These are phyloP conservation scores for Belonocnema kinseyi DNA, from an alignment of 1,140 invertebrate species.

Conservation along the genomic window DNA sequence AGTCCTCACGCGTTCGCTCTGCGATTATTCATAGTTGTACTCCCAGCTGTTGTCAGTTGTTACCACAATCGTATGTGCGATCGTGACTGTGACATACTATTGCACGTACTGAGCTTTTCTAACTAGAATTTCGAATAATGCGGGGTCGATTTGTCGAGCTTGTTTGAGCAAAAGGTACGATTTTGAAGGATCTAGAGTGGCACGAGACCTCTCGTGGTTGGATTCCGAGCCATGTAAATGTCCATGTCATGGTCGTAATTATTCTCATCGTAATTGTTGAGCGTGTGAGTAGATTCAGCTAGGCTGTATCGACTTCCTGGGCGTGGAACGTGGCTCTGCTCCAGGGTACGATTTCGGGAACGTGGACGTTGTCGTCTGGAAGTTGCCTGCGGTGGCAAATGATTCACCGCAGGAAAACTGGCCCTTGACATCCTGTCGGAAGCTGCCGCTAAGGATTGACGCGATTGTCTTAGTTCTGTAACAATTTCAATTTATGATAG, in stretches of 20 bases:
- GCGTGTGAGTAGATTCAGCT: slow-evolving; percentile 85
- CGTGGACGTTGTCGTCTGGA: slow-evolving; percentile 81
- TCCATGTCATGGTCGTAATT: slow-evolving; percentile 97
- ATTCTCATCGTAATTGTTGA: slow-evolving; percentile 91
- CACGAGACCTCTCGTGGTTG: slow-evolving; percentile 88
- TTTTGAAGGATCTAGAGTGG: slow-evolving; percentile 81
- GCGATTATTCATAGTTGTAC: background rate
- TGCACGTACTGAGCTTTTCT: background rate
- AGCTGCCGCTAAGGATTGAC: slow-evolving; percentile 86
- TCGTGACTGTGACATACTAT: background rate
- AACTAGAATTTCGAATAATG: slow-evolving; percentile 23
- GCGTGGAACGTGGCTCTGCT: slow-evolving; percentile 72
- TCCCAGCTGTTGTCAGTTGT: background rate
- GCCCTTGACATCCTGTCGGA: slow-evolving; percentile 86
- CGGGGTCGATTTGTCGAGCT: slow-evolving; percentile 51
- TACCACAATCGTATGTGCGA: too few species aligned
- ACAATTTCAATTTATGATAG: slow-evolving; percentile 37
- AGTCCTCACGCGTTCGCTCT: slow-evolving; percentile 50
- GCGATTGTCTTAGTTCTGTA: slow-evolving; percentile 87
- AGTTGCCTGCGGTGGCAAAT: slow-evolving; percentile 76
- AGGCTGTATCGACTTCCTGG: slow-evolving; percentile 82
- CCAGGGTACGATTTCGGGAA: slow-evolving; percentile 74
- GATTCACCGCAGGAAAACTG: slow-evolving; percentile 76
- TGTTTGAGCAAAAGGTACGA: slow-evolving; percentile 39
- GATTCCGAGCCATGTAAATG: slow-evolving; percentile 94